Evolutionary conservation across 2,888 invertebrate species (phyloP).

Genomic region (Falcaria lacertinaria): DNA sequence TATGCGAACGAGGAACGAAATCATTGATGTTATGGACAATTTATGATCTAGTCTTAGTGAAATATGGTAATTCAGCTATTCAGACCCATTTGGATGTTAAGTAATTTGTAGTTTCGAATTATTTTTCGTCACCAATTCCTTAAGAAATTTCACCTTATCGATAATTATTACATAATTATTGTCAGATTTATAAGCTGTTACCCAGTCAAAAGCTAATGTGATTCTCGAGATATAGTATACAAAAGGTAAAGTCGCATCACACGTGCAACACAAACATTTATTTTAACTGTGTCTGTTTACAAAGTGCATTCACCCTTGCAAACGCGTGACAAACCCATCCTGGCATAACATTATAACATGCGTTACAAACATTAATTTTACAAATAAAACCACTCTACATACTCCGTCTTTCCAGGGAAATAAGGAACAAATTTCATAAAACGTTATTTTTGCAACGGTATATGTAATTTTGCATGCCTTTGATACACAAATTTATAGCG

Average conservation of each 20-base stretch:
- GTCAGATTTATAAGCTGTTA: background rate
- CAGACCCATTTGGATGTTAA: too few relatives aligned
- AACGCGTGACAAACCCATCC: conserved; percentile 63
- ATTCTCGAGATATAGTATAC: conserved; percentile 1
- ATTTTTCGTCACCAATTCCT: too few relatives aligned
- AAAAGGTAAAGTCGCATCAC: conserved; percentile 27
- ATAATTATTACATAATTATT: background rate
- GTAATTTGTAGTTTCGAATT: too few relatives aligned
- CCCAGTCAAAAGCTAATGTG: background rate
- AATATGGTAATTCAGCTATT: too few relatives aligned
- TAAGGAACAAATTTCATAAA: conserved; percentile 10
- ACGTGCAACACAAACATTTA: conserved; percentile 39
- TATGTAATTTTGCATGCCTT: conserved; percentile 9
- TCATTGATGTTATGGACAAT: too few relatives aligned
- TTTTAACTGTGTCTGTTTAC: conserved; percentile 55
- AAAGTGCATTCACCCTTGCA: conserved; percentile 58
- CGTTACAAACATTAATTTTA: conserved; percentile 21
- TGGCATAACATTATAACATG: conserved; percentile 49
- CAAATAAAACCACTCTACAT: conserved; percentile 5
- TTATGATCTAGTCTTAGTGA: too few relatives aligned
- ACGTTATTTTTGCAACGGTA: conserved; percentile 10
- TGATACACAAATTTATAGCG: conserved; percentile 18
- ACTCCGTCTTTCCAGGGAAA: conserved; percentile 4
- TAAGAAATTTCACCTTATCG: background rate
- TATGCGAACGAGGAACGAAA: too few relatives aligned